Percentiles rank a stretch among this genome's conserved stretches.
phyloP scores from a whole-genome alignment of 1,140 invertebrate genomes.

The Ceratina japonica region DNA sequence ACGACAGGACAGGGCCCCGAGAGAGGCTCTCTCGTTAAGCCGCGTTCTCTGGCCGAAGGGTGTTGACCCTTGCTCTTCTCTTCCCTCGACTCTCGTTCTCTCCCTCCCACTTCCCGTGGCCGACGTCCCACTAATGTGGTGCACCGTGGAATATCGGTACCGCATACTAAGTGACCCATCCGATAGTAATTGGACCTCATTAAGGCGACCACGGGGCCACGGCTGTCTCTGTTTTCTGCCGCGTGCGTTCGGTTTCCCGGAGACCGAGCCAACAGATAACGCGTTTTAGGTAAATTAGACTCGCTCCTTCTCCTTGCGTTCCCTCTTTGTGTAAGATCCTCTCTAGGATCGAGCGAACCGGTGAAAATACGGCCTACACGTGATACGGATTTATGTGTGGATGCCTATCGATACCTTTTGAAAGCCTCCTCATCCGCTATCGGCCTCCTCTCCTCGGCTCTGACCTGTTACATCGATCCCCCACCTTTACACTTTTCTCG shows the following conservation, averaged over 20 bases:
- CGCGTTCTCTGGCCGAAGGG: slow-evolving; percentile 45
- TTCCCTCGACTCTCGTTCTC: slow-evolving; percentile 45
- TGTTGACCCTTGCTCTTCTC: slow-evolving; percentile 69
- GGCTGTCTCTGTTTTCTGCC: slow-evolving; percentile 51
- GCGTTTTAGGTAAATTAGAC: slow-evolving; percentile 68
- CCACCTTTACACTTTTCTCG: slow-evolving; percentile 10
- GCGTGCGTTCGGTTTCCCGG: slow-evolving; percentile 41
- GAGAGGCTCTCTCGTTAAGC: slow-evolving; percentile 58
- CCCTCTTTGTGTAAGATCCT: background rate
- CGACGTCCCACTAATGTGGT: slow-evolving; percentile 62
- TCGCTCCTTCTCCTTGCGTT: slow-evolving; percentile 20
- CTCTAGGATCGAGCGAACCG: slow-evolving; percentile 25
- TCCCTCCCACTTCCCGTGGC: background rate
- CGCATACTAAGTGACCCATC: slow-evolving; percentile 70
- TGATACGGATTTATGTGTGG: slow-evolving; percentile 41
- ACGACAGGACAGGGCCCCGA: slow-evolving; percentile 19
- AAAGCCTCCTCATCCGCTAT: slow-evolving; percentile 11
- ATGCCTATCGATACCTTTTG: slow-evolving; percentile 19
- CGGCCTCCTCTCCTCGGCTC: background rate
- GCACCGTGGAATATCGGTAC: slow-evolving; percentile 68
- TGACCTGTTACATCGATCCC: slow-evolving; percentile 13
- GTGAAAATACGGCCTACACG: slow-evolving; percentile 24
- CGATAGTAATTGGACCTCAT: slow-evolving; percentile 74
- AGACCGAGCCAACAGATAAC: slow-evolving; percentile 58
- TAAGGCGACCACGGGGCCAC: slow-evolving; percentile 68